These are phyloP conservation scores for Merops nubicus DNA, from an alignment of 2,113 vertebrate genomes.

Conservation along the genomic window DNA sequence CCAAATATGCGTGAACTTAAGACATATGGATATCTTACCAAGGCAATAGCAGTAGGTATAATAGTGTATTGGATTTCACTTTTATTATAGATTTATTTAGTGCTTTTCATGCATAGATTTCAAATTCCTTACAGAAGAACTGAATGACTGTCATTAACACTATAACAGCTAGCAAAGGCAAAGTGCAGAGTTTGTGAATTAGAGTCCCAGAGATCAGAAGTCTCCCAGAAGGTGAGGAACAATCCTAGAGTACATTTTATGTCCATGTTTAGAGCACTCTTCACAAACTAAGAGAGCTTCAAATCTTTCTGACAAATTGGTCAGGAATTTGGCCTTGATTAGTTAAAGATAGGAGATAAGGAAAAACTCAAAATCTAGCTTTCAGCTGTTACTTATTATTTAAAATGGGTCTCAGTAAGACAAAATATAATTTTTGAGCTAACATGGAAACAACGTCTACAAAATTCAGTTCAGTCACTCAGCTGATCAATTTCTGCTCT, in stretches of 20 bases:
- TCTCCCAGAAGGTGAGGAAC: neutral
- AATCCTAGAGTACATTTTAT: neutral
- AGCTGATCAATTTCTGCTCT: neutral
- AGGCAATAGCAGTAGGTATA: fast-evolving
- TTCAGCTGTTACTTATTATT: neutral
- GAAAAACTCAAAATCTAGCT: neutral
- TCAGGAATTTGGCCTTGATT: neutral
- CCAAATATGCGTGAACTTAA: neutral
- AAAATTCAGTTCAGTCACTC: neutral
- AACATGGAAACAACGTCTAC: neutral
- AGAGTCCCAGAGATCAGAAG: neutral
- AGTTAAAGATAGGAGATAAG: neutral
- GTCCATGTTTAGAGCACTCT: neutral
- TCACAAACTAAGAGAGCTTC: neutral
- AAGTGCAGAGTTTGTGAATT: neutral
- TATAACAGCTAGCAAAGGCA: neutral
- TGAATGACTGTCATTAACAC: neutral
- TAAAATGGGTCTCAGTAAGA: neutral
- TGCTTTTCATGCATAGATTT: neutral
- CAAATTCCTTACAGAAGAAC: neutral
- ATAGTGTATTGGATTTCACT: neutral
- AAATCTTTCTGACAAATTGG: neutral
- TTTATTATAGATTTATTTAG: neutral
- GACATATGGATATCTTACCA: neutral
- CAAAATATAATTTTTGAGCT: neutral